Percentiles rank a stretch among this genome's conserved stretches.
phyloP scores from a whole-genome alignment of 2,113 vertebrate genomes.

The Polypterus senegalus region DNA sequence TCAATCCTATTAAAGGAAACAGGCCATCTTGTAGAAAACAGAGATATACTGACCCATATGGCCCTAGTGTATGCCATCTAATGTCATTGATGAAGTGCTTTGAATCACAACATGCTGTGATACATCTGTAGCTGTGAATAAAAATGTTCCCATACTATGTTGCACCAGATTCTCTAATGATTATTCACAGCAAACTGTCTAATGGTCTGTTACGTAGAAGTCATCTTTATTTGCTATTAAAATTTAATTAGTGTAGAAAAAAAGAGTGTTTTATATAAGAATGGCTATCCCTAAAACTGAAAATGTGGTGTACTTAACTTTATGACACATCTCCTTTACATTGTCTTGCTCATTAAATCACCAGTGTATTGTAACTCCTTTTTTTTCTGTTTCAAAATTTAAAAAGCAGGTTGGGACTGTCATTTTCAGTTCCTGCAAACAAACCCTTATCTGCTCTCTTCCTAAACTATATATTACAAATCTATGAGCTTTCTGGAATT shows the following conservation, averaged over 20 bases:
- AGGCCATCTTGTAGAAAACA: neutral
- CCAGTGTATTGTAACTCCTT: too few species aligned
- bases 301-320: too few species aligned
- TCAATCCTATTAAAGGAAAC: neutral
- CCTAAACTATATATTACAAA: too few species aligned
- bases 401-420: too few species aligned
- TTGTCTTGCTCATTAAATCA: neutral
- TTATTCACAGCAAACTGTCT: neutral
- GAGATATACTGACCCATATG: neutral
- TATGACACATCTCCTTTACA: neutral
- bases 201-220: neutral
- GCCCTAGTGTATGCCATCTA: neutral
- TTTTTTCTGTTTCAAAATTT: too few species aligned
- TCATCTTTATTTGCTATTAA: too few species aligned
- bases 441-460: too few species aligned
- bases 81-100: neutral
- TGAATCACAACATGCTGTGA: neutral
- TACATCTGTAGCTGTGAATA: neutral
- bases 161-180: neutral
- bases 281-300: too few species aligned
- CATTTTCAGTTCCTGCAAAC: too few species aligned
- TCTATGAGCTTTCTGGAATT: too few species aligned
- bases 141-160: neutral
- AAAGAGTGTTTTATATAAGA: too few species aligned
- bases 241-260: too few species aligned